Evolutionary conservation across 1,140 invertebrate genomes (phyloP).

Genomic region (Notospermus geniculatus): DNA sequence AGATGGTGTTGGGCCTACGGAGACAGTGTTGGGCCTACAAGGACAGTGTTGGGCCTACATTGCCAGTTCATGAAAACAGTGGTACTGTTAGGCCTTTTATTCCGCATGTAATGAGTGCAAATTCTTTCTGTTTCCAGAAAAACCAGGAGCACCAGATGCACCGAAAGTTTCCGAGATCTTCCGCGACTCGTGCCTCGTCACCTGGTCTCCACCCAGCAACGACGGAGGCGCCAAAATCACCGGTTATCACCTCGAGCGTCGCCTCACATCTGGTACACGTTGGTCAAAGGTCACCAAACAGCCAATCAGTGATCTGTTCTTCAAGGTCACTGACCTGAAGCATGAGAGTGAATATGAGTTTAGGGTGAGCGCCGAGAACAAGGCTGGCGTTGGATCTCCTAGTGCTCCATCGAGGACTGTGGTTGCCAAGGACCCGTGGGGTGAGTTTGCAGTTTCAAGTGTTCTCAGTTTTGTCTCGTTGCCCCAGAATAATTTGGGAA

Average conservation of each 20-base stretch:
- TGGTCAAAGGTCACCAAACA: slow-evolving; percentile 41
- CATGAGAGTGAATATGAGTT: slow-evolving; percentile 87
- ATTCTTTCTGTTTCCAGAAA: slow-evolving; percentile 62
- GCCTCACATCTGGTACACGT: slow-evolving; percentile 63
- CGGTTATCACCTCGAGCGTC: slow-evolving; percentile 89
- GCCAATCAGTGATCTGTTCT: slow-evolving; percentile 27
- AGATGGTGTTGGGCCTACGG: no score
- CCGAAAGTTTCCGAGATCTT: slow-evolving; percentile 90
- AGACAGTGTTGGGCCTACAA: no score
- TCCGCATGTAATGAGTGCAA: no score
- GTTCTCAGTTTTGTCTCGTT: slow-evolving; percentile 28
- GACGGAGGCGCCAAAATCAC: slow-evolving; percentile 62
- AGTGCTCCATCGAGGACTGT: slow-evolving; percentile 80
- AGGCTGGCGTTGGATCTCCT: slow-evolving; percentile 90
- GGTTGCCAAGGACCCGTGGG: slow-evolving; percentile 82
- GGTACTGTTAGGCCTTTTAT: no score
- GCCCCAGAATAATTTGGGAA: slow-evolving; percentile 90
- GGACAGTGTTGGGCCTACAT: no score
- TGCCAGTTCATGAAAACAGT: no score
- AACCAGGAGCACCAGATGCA: slow-evolving; percentile 85
- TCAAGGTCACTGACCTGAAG: slow-evolving; percentile 41
- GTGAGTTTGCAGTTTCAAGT: no score
- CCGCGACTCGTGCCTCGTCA: slow-evolving; percentile 86
- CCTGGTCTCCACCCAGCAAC: slow-evolving; percentile 59
- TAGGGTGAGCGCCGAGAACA: slow-evolving; percentile 92